Percentiles rank a stretch among this genome's conserved stretches.
phyloP scores from a whole-genome alignment of 2,888 invertebrate genomes.

The Dicyrtoma fusca region DNA sequence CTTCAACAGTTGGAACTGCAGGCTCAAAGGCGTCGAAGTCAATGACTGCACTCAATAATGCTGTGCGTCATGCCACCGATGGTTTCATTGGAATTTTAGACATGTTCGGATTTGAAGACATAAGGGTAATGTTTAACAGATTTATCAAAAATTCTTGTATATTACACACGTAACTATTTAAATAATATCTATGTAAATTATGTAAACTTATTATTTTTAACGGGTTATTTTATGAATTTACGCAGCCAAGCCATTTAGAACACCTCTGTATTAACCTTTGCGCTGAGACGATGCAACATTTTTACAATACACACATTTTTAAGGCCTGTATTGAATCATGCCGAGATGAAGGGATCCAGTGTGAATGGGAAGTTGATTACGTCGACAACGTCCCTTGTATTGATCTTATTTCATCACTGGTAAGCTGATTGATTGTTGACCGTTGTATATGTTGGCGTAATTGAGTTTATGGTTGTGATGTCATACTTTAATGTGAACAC shows the following conservation, averaged over 20 bases:
- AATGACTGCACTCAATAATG: constrained; percentile 89
- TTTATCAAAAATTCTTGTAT: too few relatives aligned
- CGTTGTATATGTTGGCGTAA: too few relatives aligned
- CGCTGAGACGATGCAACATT: constrained; percentile 97
- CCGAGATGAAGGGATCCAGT: constrained; percentile 87
- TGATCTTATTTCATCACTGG: constrained; percentile 88
- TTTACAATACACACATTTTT: constrained; percentile 96
- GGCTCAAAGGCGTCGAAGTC: constrained; percentile 75
- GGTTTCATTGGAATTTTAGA: constrained; percentile 94
- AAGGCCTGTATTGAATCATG: constrained; percentile 90
- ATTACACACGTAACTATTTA: too few relatives aligned
- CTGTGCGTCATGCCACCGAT: constrained; percentile 88
- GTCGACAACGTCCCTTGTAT: constrained; percentile 95
- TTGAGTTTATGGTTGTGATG: too few relatives aligned
- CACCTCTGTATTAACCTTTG: constrained; percentile 93
- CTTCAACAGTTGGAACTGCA: constrained; percentile 77
- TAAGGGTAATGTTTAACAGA: constrained; percentile 57
- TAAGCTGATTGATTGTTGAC: constrained; percentile 59
- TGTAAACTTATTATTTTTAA: not conserved
- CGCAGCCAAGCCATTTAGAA: constrained; percentile 79
- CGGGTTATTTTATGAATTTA: constrained; percentile 8
- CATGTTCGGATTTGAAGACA: constrained; percentile 89
- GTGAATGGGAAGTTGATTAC: constrained; percentile 89
- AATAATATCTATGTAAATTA: not conserved
- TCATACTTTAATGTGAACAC: not conserved